Conservation (phyloP, 2,113 vertebrate genomes). For the Boulengeromyrus knoepffleri region DNA sequence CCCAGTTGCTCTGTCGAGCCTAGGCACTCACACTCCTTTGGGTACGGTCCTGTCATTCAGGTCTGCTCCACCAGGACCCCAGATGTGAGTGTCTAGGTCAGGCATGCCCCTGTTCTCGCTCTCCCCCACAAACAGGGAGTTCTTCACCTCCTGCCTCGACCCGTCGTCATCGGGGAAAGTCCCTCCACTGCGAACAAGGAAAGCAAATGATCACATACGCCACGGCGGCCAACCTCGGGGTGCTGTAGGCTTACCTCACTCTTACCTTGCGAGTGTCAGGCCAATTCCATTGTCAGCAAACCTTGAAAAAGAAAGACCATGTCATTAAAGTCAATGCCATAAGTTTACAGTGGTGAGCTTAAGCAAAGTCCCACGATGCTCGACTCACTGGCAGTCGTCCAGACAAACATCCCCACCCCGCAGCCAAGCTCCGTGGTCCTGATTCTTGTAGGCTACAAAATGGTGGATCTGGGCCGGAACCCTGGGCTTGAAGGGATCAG, state of each 20-base stretch:
- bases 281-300: conserved; percentile 97
- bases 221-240: not conserved
- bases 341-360: not conserved
- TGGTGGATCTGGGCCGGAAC: conserved; percentile 81
- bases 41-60: conserved; percentile 77
- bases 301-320: conserved; percentile 46
- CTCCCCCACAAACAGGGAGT: conserved; percentile 92
- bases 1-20: not conserved
- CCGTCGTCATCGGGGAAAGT: conserved; percentile 94
- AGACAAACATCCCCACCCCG: conserved; percentile 93
- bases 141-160: conserved; percentile 88
- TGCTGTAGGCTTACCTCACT: not conserved
- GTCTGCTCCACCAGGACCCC: conserved; percentile 82
- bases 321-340: not conserved
- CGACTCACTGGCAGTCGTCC: conserved; percentile 82
- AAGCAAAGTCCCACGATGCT: not conserved
- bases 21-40: conserved; percentile 73
- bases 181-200: conserved; percentile 67
- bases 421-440: conserved; percentile 95
- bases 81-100: conserved; percentile 63
- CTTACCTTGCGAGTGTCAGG: conserved; percentile 90
- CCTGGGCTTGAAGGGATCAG: conserved; percentile 86
- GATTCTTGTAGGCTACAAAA: conserved; percentile 93
- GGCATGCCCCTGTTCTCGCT: conserved; percentile 83
- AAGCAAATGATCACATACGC: not conserved